Percentiles rank a stretch among this genome's conserved stretches.
Evolutionary conservation across 2,113 vertebrate genomes (phyloP).

Genomic region (Terrapene triunguis): DNA sequence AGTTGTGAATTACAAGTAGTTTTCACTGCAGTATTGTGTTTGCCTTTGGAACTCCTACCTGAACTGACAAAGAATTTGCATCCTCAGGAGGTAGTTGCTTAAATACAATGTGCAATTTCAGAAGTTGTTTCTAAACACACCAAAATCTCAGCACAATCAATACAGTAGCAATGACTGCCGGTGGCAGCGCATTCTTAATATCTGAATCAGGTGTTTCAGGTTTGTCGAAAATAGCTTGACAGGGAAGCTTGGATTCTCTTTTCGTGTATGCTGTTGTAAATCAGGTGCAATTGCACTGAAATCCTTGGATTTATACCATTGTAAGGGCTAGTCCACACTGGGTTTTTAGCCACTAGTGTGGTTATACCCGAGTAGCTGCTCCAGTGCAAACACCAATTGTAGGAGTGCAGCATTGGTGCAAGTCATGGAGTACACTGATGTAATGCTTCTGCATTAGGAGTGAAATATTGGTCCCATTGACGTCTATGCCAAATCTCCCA

Average conservation of each 20-base stretch:
- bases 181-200: not conserved
- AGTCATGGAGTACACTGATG: too few relatives aligned
- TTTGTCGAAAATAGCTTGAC: conserved; percentile 11
- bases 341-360: not conserved
- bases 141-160: conserved; percentile 3
- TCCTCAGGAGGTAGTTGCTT: not conserved
- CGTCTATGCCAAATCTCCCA: not conserved
- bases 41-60: not conserved
- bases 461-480: accelerated
- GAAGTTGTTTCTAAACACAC: conserved; percentile 11
- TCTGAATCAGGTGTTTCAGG: not conserved
- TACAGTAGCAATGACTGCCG: not conserved
- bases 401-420: accelerated
- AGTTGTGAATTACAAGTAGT: conserved; percentile 5
- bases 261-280: not conserved
- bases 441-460: accelerated
- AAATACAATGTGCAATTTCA: not conserved
- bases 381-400: not conserved
- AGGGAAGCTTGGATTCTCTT: not conserved
- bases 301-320: not conserved
- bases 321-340: not conserved
- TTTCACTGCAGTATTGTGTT: not conserved
- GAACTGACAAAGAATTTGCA: not conserved
- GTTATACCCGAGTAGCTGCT: not conserved
- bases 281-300: not conserved